These are phyloP conservation scores for Centroberyx gerrardi DNA, from an alignment of 2,797 vertebrate species.

Conservation along the genomic window DNA sequence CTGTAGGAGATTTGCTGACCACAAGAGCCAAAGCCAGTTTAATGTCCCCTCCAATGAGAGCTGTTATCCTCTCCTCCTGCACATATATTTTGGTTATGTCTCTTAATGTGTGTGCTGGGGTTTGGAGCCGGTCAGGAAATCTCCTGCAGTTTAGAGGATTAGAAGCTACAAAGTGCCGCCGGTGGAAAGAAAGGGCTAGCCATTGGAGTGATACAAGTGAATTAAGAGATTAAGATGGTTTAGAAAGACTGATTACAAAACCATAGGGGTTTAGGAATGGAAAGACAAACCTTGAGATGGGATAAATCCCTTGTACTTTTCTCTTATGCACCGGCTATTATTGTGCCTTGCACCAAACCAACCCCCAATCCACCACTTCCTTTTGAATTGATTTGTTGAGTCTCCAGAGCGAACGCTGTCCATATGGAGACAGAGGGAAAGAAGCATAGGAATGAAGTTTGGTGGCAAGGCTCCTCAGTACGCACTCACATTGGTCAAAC, in stretches of 20 bases:
- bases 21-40: constrained; percentile 73
- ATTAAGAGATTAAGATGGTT: constrained; percentile 91
- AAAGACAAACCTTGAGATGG: constrained; percentile 86
- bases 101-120: constrained; percentile 78
- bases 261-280: constrained; percentile 85
- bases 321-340: constrained; percentile 73
- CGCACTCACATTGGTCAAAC: too few relatives aligned
- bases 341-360: constrained; percentile 62
- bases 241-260: constrained; percentile 89
- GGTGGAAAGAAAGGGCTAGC: constrained; percentile 82
- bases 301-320: constrained; percentile 84
- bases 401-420: constrained; percentile 56
- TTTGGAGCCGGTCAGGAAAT: constrained; percentile 83
- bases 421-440: constrained; percentile 13
- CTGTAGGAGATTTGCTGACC: constrained; percentile 76
- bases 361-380: constrained; percentile 43
- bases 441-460: background rate
- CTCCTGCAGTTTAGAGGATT: constrained; percentile 88
- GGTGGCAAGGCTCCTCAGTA: background rate
- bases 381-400: constrained; percentile 66
- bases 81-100: constrained; percentile 78
- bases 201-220: constrained; percentile 88
- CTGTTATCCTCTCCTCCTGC: constrained; percentile 70
- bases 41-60: constrained; percentile 75
- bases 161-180: constrained; percentile 85